A percentile compares a stretch with the other conserved stretches of the same genome.
phyloP scores from a whole-genome alignment of 92 coral and sea anemone species.

The Parazoanthus swiftii region DNA sequence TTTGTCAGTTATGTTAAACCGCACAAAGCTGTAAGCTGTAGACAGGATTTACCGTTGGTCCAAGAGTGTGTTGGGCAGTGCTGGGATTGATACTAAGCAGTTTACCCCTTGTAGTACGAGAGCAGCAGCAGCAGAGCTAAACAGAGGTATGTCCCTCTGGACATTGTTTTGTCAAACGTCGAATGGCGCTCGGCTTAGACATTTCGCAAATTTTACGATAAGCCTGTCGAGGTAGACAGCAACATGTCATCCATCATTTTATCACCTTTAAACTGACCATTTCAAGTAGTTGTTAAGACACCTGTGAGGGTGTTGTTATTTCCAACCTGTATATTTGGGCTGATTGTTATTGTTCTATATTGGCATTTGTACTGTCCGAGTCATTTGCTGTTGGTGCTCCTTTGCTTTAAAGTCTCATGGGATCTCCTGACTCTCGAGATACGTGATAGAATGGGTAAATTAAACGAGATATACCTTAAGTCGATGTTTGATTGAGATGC shows the following conservation, averaged over 20 bases:
- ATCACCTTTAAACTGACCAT: not conserved
- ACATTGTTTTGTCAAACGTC: slow-evolving; percentile 24
- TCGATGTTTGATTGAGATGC: slow-evolving; percentile 16
- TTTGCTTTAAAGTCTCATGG: slow-evolving; percentile 45
- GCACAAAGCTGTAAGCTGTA: slow-evolving; percentile 38
- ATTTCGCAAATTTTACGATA: slow-evolving; percentile 43
- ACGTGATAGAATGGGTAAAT: slow-evolving; percentile 18
- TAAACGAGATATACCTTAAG: slow-evolving; percentile 8
- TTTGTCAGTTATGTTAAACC: slow-evolving; percentile 48
- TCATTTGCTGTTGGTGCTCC: slow-evolving; percentile 29
- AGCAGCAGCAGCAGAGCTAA: slow-evolving; percentile 54
- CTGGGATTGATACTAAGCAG: slow-evolving; percentile 48
- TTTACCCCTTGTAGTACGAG: slow-evolving; percentile 55
- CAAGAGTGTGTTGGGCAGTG: slow-evolving; percentile 40
- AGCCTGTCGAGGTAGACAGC: slow-evolving; percentile 25
- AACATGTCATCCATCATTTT: not conserved
- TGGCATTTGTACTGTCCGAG: not conserved
- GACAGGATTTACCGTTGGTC: slow-evolving; percentile 56
- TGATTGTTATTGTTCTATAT: not conserved
- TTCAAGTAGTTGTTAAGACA: not conserved
- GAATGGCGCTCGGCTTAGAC: slow-evolving; percentile 49
- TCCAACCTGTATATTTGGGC: not conserved
- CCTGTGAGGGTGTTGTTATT: not conserved
- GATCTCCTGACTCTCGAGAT: slow-evolving; percentile 7
- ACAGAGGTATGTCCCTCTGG: not conserved